These are phyloP conservation scores for Centrocercus urophasianus DNA, from an alignment of 2,113 vertebrate species.

Conservation along the genomic window DNA sequence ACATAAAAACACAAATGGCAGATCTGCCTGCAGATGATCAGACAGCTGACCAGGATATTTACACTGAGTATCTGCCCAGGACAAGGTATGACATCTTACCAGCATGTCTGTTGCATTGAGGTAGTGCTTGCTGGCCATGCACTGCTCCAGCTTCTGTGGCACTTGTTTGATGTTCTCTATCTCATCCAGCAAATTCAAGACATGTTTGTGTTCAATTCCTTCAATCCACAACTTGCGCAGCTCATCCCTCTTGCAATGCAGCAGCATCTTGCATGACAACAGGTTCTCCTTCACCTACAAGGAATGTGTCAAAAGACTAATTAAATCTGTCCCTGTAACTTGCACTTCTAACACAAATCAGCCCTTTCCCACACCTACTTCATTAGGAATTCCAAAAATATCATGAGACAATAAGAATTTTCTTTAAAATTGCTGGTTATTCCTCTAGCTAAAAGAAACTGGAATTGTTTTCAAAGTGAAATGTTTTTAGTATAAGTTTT, in stretches of 20 bases:
- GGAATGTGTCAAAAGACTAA: neutral
- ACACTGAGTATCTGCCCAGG: neutral
- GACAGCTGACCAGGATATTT: neutral
- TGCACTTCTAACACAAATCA: neutral
- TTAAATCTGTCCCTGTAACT: neutral
- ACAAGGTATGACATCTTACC: constrained; percentile 75
- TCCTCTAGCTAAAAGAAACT: neutral
- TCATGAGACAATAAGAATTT: neutral
- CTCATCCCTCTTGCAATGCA: constrained; percentile 97
- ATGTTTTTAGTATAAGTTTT: neutral
- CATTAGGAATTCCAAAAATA: neutral
- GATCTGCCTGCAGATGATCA: neutral
- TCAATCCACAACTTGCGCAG: constrained; percentile 98
- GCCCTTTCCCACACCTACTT: neutral
- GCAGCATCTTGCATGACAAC: constrained; percentile 96
- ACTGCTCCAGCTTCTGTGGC: constrained; percentile 91
- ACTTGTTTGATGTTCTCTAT: constrained; percentile 99
- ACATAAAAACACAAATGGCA: neutral
- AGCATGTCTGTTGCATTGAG: constrained; percentile 96
- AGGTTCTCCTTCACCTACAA: constrained; percentile 96
- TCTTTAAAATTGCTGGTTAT: neutral
- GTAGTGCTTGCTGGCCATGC: constrained; percentile 96
- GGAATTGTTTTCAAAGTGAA: accelerated
- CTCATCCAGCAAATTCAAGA: constrained; percentile 95
- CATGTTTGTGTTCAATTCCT: constrained; percentile 97